Evolutionary conservation across 2,113 vertebrate genomes (phyloP), one percentile per base, ranked within the genome.

Genomic region (Petaurus breviceps): DNA sequence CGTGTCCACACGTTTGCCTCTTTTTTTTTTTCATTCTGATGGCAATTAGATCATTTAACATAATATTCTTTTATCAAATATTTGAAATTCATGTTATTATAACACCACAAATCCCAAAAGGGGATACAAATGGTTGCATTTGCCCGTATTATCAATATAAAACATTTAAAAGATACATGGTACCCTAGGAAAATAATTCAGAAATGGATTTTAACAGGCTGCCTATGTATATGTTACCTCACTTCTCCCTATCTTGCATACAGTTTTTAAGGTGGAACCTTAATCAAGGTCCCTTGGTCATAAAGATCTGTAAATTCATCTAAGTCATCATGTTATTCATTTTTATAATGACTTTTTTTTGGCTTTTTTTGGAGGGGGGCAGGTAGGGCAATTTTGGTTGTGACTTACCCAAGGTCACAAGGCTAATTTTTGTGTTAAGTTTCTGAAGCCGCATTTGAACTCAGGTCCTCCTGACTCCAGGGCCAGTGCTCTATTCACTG

Each of bases 11-110:
- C 97, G 95, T 97, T 98, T 98, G 92, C 93, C 97, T 96, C 95
- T 96, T 49, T 97, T 98, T 9, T 52, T 52, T 52, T 98, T 95
- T 97, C 91, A 96, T 95, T 96, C 91, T 95, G 96, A 97, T 95
- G 94, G 37, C 97, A 97, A 95, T 92, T 93, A 97, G 96, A 98
- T 98, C 90, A 94, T 97, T 98, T 96, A 98, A 98, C 92, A 97
- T 50, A 37, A 47, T 90, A 96, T 94, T 96, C 93, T 93, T 94
- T 93, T 96, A 96, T 98, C 95, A 97, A 95, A 96, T 94, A 95
- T 97, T 98, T 98, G 95, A 97, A 98, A 98, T 97, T 96, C 94
- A 96, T 97, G 94, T 95, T 97, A 97, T 98, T 98, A 57, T 97
- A 97, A 97, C 94, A 92, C 47, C 93, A 37, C 53, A 97, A 98